These are phyloP conservation scores for Biston betularia DNA, from an alignment of 2,888 invertebrate genomes.

Conservation along the genomic window DNA sequence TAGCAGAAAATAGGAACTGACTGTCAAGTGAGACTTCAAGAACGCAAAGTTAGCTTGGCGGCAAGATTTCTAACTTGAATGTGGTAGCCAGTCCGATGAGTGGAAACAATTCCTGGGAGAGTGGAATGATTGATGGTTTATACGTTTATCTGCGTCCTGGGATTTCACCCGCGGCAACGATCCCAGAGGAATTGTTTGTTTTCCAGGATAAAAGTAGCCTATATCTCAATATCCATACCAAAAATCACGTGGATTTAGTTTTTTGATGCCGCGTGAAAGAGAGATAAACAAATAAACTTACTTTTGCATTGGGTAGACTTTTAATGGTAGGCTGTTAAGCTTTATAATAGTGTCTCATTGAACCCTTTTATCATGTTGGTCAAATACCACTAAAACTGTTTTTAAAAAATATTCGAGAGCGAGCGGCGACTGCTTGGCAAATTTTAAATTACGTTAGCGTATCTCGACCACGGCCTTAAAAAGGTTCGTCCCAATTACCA, in stretches of 20 bases:
- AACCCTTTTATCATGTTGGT: too few relatives aligned
- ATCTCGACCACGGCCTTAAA: slow-evolving; percentile 4
- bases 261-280: background rate
- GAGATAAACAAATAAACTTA: background rate
- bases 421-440: background rate
- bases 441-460: slow-evolving; percentile 8
- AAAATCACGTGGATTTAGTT: background rate
- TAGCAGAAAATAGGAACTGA: too few relatives aligned
- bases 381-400: background rate
- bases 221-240: background rate
- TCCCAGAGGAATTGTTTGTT: background rate
- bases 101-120: too few relatives aligned
- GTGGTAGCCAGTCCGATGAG: too few relatives aligned
- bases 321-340: background rate
- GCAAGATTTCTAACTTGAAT: too few relatives aligned
- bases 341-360: too few relatives aligned
- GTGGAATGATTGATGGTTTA: too few relatives aligned
- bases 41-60: too few relatives aligned
- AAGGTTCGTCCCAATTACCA: slow-evolving; percentile 14
- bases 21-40: too few relatives aligned
- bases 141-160: too few relatives aligned
- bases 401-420: background rate
- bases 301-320: background rate
- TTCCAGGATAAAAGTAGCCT: background rate
- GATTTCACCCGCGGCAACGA: too few relatives aligned